Evolutionary conservation across 2,113 vertebrate species (phyloP), one percentile per base, ranked within the genome.

Genomic region (Spea multiplicata): DNA sequence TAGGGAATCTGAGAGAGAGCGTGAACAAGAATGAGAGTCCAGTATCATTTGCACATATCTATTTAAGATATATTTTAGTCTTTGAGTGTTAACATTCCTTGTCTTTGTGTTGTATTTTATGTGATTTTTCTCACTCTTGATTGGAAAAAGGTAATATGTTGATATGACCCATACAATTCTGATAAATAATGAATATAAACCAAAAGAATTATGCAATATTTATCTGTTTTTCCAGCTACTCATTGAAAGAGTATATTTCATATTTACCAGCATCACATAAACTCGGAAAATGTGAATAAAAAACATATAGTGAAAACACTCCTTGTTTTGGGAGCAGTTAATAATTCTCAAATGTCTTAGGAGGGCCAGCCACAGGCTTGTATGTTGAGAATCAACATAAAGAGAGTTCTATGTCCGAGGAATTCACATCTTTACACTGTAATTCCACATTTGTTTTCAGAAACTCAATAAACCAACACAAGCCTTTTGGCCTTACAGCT

Each of bases 221-320:
- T 5, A 12, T 44, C 44, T 47, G 6, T 47, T n/a, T 14, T 52
- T 13, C 16, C 16, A 53, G 68, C 69, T 71, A n/a, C 69, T 8
- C 12, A 59, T 13, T 59, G 55, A 57, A 57, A 57, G 50, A 57
- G 30, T 57, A 45, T 4, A 4, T 1, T 72, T 30, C 50, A 74
- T 9, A 49, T 74, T 47, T 74, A 64, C 44, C 45, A 61, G 45
- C 5, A 16, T 62, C 17, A 16, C 46, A 17, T 74, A 49, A 10
- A 2, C 61, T 66, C n/a, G 66, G 73, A 52, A 75, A 52, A 75
- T 66, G 49, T 75, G 53, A 66, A 52, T 13, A 67, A 75, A 75
- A 75, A 53, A 66, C 5, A 49, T 3, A 14, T 7, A 8, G 10
- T 44, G n/a, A 75, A 66, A 61, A 66, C 17, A n/a, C 46, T 5